Base-by-base conservation (phyloP, 2,113 vertebrate genomes). In the Gallinago media region DNA sequence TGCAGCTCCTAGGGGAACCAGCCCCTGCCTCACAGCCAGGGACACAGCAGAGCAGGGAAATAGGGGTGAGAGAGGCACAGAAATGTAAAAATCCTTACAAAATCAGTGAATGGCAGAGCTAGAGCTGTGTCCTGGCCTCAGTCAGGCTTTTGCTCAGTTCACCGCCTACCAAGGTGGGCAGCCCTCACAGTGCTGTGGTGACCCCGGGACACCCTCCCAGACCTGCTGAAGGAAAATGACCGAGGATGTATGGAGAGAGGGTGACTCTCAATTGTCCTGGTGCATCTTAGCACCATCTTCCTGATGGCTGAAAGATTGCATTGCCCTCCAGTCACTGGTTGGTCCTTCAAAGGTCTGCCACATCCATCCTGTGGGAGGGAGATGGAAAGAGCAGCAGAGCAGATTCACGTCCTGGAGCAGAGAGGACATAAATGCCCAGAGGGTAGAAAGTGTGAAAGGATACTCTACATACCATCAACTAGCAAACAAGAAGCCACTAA, bases 101-200 rank as follows among this genome's bases (percentile, higher is more conserved):
- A 88, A 92, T 75, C 4, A 0, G n/a, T 66, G 50, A 79, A 42
- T 1, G 2, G 29, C 15, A 63, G 26, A 76, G 20, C 22, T 75
- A 27, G 12, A 16, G 13, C 26, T 54, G 25, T 11, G 13, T 7
- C 29, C n/a, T 2, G 2, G 21, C 72, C 21, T 91, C 20, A 40
- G 52, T 91, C 20, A 40, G 52, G 6, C 32, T 59, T 32, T 71
- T 63, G 15, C 15, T 94, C 42, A 42, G 40, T 7, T 40, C 27
- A 27, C 1, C 1, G 1, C 15, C 50, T 6, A 17, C 36, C 2
- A 8, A 31, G 4, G 5, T 36, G 78, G 58, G 34, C 7, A 15
- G 15, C 34, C 46, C 36, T 17, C 7, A 3, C 1, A 1, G 59
- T 26, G 29, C 22, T 15, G 29, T 19, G 47, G 34, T 63, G 47